Conservation (phyloP, 2,888 invertebrate species). For the Meandrusa payeni region DNA sequence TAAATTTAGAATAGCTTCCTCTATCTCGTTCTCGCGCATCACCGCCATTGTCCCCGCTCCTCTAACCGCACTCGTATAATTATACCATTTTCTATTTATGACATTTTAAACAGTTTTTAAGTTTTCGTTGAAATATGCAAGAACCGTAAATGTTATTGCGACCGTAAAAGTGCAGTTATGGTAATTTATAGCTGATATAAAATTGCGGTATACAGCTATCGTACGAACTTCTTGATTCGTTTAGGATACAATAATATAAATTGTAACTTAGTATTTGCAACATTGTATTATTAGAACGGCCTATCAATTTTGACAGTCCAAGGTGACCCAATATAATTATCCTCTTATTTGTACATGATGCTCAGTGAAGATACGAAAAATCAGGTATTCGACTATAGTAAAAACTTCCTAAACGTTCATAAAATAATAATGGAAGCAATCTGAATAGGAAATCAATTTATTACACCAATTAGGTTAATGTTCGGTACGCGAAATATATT, state of each 20-base stretch:
- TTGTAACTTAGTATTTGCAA: constrained; percentile 14
- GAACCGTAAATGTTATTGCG: constrained; percentile 70
- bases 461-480: constrained; percentile 14
- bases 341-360: no score
- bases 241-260: constrained; percentile 23
- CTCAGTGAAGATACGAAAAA: no score
- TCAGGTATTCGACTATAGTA: no score
- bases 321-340: background rate
- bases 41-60: constrained; percentile 32
- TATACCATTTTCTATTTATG: constrained; percentile 72
- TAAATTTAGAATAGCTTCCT: constrained; percentile 70
- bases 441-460: constrained; percentile 17
- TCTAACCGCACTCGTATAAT: constrained; percentile 66
- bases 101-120: constrained; percentile 72
- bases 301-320: constrained; percentile 15
- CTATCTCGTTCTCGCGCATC: constrained; percentile 53
- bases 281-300: constrained; percentile 8
- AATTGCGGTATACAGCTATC: constrained; percentile 57
- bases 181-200: constrained; percentile 70
- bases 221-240: constrained; percentile 56
- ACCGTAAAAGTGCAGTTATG: constrained; percentile 72
- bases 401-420: no score
- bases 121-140: constrained; percentile 73
- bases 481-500: constrained; percentile 13
- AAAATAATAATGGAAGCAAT: constrained; percentile 9